Evolutionary conservation across 1,140 invertebrate genomes (phyloP), one percentile per base, ranked within the genome.

Genomic region (Heliconius nattereri): DNA sequence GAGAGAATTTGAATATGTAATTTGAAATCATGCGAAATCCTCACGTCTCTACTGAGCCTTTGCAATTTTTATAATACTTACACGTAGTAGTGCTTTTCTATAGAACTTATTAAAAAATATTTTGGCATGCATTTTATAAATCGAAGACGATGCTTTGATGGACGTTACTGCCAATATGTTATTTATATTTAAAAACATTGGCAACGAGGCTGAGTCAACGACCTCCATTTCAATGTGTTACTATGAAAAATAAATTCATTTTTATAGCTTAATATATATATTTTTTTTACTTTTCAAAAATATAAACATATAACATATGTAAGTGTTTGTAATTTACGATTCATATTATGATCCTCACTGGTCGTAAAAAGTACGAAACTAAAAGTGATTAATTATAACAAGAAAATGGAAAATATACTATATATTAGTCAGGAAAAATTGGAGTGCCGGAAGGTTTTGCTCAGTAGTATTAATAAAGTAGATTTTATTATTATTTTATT

Each of bases 181-280:
- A 66, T 66, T 66, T 66, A 66, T 66, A 66, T 66, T 66, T 66
- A 66, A 66, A 66, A 66, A 66, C 60, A 66, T 66, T 66, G 60
- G 26, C 60, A 66, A 66, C 60, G 26, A 13, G 11, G 60, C 23
- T 66, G 23, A 66, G 60, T 66, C 60, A 66, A 66, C 60, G 60
- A 66, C 60, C 60, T 66, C 60, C 60, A 66, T 29, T 66, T 29
- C n/a, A 66, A 29, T 66, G 13, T 66, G 60, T 66, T 66, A 29
- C 11, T 29, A 66, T 66, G 60, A 26, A 66, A 66, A 23, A 60
- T 60, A 60, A 26, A 66, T 26, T 66, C 9, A 16, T 66, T 66
- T 66, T 66, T 66, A 66, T 26, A 26, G 11, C 11, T 29, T 29
- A 26, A 66, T 26, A 5, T 66, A 29, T 23, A n/a, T n/a, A n/a